Evolutionary conservation across 2,797 vertebrate genomes (phyloP).

Genomic region (Leptatherina wallacei): DNA sequence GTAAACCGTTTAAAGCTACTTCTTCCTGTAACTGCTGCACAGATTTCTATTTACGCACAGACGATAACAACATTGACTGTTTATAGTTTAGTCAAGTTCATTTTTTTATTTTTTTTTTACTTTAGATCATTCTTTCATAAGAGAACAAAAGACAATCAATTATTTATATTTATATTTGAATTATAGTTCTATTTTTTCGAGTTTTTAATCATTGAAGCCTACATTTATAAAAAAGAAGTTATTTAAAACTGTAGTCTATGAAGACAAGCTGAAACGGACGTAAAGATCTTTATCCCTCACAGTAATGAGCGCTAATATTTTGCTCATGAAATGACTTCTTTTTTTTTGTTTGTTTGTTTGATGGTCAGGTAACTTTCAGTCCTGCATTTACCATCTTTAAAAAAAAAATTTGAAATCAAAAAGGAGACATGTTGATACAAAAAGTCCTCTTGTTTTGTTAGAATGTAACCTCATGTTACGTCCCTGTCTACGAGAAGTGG

Average conservation of each 20-base stretch:
- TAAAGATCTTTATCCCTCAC: constrained; percentile 9
- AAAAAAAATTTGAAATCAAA: background rate
- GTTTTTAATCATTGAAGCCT: constrained; percentile 66
- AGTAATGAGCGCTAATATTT: constrained; percentile 33
- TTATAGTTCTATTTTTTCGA: constrained; percentile 75
- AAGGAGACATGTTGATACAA: constrained; percentile 22
- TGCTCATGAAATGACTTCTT: constrained; percentile 17
- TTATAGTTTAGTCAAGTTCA: constrained; percentile 57
- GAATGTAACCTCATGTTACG: constrained; percentile 13
- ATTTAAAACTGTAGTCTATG: constrained; percentile 67
- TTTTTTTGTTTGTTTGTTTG: background rate
- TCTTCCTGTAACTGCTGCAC: constrained; percentile 76
- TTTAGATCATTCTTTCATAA: constrained; percentile 61
- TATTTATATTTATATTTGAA: constrained; percentile 83
- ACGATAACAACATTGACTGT: constrained; percentile 43
- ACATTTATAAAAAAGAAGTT: constrained; percentile 67
- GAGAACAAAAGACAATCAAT: constrained; percentile 85
- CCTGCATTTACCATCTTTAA: constrained; percentile 6
- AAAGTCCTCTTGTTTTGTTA: constrained; percentile 13
- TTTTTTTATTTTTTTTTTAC: constrained; percentile 29
- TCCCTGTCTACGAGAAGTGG: constrained; percentile 73
- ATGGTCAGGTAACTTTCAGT: constrained; percentile 21
- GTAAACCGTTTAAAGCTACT: constrained; percentile 85
- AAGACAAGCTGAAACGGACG: constrained; percentile 52
- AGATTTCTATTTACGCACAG: constrained; percentile 62